Base-by-base conservation (phyloP, 2,797 vertebrate species). In the Hyperoplus lanceolatus region DNA sequence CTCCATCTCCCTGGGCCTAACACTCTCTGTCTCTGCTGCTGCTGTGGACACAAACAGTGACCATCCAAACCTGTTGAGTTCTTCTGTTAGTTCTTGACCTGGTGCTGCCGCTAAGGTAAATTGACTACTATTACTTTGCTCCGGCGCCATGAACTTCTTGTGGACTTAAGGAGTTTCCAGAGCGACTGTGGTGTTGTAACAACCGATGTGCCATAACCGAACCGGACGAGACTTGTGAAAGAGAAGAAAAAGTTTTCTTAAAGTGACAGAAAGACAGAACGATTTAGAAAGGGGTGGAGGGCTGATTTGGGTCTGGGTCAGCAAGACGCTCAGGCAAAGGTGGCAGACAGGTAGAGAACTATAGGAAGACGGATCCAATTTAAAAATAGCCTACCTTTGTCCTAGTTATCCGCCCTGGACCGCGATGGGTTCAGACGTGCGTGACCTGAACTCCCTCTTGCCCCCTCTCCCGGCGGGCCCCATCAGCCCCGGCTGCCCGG, bases 391-490 rank as follows among this genome's bases (percentile, higher is more conserved):
- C 61, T 70, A 64, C 79, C 53, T 63, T 45, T 64, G 48, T 74
- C 62, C 72, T 10, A 16, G 50, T 59, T 55, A 71, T 41, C 42
- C 54, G 62, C 75, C 83, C 79, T 79, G 89, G 88, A 83, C 81
- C 76, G 64, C 62, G 0, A 99, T 99, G 98, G 95, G 96, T 88
- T 98, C 98, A 85, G 97, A 99, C 16, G 95, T 98, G 43, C 96
- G 97, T 84, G 98, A 99, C 87, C 96, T 99, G 78, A 98, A 97
- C 92, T 94, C 97, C 45, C 93, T 99, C 77, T 93, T 99, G 76
- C 96, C 97, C 3, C 95, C 97, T 0, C 95, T 97, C 21, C 95
- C 88, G 77, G 91, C 89, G 88, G 95, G 89, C 60, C 93, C 87
- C 84, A 29, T 29, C 29, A 96, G 96, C 78, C 90, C 93, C 3